These are phyloP conservation scores for Neoarius graeffei DNA, from an alignment of 2,113 vertebrate species.

Conservation along the genomic window DNA sequence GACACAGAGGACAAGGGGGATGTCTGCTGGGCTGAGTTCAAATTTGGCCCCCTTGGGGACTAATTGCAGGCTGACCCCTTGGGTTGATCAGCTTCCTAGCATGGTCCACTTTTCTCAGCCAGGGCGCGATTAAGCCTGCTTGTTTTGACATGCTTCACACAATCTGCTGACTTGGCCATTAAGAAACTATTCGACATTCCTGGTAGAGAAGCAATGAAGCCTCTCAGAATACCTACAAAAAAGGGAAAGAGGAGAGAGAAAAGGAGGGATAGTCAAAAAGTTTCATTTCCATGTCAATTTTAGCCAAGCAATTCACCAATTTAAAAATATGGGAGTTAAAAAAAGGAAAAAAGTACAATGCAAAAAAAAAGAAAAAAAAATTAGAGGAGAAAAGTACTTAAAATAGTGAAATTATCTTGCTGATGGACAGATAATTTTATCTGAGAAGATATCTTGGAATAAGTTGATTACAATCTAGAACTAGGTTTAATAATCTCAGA, in stretches of 20 bases:
- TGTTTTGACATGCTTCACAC: conserved; percentile 76
- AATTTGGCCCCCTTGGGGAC: conserved; percentile 60
- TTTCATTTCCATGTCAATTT: background rate
- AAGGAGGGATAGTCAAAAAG: background rate
- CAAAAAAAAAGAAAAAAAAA: background rate
- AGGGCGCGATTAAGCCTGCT: conserved; percentile 65
- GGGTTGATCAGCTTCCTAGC: conserved; percentile 55
- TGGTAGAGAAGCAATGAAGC: conserved; percentile 37
- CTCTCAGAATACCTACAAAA: background rate
- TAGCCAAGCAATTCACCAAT: background rate
- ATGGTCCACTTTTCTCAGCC: conserved; percentile 58
- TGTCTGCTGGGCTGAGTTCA: conserved; percentile 41
- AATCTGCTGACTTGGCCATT: conserved; percentile 56
- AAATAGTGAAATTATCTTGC: no score
- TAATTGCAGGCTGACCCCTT: conserved; percentile 72
- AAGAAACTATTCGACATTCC: conserved; percentile 66
- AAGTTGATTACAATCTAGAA: no score
- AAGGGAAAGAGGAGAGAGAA: background rate
- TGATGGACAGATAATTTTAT: no score
- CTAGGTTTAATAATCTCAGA: no score
- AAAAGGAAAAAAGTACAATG: background rate
- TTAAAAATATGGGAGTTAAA: background rate
- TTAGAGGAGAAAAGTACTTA: no score
- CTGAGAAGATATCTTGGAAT: no score
- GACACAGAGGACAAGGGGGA: conserved; percentile 25